A percentile compares a stretch with the other conserved stretches of the same genome.
These are phyloP conservation scores for Nettapus auritus DNA, from an alignment of 2,113 vertebrate species.

Conservation along the genomic window DNA sequence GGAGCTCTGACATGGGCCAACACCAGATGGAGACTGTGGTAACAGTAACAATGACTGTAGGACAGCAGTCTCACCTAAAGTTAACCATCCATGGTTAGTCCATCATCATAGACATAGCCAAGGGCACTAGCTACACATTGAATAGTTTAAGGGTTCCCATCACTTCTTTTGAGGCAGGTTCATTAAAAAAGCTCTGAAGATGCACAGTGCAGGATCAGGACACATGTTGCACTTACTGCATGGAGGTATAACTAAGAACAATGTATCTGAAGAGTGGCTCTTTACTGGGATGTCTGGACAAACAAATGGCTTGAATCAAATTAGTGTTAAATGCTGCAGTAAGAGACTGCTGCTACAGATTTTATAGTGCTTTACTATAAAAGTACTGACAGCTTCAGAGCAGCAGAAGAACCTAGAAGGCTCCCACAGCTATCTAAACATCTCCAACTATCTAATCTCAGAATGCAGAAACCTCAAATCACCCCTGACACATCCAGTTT, in stretches of 20 bases:
- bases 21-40: no score
- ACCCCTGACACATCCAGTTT: not conserved
- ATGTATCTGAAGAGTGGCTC: not conserved
- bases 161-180: not conserved
- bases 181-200: not conserved
- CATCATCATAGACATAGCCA: not conserved
- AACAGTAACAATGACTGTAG: not conserved
- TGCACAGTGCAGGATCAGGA: not conserved
- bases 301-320: not conserved
- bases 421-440: not conserved
- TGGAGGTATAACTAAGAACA: not conserved
- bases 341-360: not conserved
- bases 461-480: not conserved
- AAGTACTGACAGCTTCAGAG: not conserved
- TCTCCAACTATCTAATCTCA: not conserved
- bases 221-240: not conserved
- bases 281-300: not conserved
- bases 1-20: not conserved
- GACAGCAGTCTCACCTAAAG: not conserved
- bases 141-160: not conserved
- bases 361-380: not conserved
- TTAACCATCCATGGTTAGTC: not conserved
- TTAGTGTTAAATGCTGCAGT: not conserved
- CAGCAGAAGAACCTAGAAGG: not conserved
- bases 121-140: not conserved